A percentile compares a stretch with the other conserved stretches of the same genome.
phyloP scores from a whole-genome alignment of 2,888 invertebrate genomes.

The Syritta pipiens region DNA sequence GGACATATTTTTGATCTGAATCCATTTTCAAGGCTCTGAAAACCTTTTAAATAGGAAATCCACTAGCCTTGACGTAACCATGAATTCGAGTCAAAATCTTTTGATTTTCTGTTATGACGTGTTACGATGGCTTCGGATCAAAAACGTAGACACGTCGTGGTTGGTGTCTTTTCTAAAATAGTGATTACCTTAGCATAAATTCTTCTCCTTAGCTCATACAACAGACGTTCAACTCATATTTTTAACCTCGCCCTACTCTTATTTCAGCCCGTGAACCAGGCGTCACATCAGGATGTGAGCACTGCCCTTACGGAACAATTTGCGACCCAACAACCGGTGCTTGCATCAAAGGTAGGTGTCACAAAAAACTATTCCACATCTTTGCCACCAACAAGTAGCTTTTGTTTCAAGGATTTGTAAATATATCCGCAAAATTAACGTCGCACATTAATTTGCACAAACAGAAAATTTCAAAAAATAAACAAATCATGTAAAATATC shows the following conservation, averaged over 20 bases:
- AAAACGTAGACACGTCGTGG: no score
- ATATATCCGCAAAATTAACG: constrained; percentile 63
- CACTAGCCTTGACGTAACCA: no score
- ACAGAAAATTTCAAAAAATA: constrained; percentile 23
- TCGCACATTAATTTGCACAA: constrained; percentile 58
- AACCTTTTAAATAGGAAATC: no score
- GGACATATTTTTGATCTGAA: no score
- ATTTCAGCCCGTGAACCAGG: constrained; percentile 72
- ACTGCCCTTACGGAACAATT: constrained; percentile 88
- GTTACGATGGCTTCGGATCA: no score
- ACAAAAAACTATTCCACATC: background rate
- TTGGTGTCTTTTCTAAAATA: no score
- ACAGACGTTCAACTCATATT: background rate
- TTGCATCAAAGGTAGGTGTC: constrained; percentile 88
- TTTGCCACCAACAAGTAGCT: constrained; percentile 2
- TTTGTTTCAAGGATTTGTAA: constrained; percentile 60
- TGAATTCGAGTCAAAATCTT: no score
- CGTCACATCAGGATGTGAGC: constrained; percentile 82
- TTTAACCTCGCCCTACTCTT: background rate
- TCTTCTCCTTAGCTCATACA: background rate
- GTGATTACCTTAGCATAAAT: background rate
- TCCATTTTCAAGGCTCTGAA: no score
- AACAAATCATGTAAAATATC: background rate
- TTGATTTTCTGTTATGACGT: no score
- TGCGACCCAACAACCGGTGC: constrained; percentile 90